Conservation (phyloP, 2,113 vertebrate species). For the Psophia crepitans region DNA sequence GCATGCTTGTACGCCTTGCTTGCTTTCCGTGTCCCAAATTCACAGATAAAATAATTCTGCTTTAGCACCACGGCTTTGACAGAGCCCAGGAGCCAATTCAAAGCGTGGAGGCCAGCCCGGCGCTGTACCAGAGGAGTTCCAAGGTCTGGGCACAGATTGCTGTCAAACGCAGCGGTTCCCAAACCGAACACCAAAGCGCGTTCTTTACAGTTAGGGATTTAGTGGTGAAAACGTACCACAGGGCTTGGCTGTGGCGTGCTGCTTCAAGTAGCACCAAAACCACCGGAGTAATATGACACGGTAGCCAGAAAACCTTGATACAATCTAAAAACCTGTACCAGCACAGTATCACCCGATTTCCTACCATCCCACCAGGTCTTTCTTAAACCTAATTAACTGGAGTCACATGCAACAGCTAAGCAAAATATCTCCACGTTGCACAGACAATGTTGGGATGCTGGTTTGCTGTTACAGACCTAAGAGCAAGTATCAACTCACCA, state of each 20-base stretch:
- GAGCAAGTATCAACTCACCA: neutral
- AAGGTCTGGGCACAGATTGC: neutral
- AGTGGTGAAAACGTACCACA: neutral
- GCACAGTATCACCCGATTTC: neutral
- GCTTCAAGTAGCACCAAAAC: neutral
- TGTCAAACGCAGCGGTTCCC: accelerated
- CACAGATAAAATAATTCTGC: too few relatives aligned
- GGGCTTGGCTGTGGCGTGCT: neutral
- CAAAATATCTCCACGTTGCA: neutral
- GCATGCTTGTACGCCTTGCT: too few relatives aligned
- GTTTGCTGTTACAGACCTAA: neutral
- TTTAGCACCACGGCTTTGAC: neutral
- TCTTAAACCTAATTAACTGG: neutral
- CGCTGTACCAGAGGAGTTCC: neutral
- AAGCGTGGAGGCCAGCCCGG: accelerated
- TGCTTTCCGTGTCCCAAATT: too few relatives aligned
- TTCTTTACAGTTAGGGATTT: neutral
- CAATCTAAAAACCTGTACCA: neutral
- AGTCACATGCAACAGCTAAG: neutral
- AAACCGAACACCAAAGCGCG: neutral
- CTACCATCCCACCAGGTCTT: neutral
- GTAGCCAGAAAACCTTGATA: neutral
- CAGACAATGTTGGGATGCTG: neutral
- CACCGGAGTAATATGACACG: neutral
- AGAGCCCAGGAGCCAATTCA: neutral